Evolutionary conservation across 1,140 invertebrate genomes (phyloP).

Genomic region (Phymastichus coffea): DNA sequence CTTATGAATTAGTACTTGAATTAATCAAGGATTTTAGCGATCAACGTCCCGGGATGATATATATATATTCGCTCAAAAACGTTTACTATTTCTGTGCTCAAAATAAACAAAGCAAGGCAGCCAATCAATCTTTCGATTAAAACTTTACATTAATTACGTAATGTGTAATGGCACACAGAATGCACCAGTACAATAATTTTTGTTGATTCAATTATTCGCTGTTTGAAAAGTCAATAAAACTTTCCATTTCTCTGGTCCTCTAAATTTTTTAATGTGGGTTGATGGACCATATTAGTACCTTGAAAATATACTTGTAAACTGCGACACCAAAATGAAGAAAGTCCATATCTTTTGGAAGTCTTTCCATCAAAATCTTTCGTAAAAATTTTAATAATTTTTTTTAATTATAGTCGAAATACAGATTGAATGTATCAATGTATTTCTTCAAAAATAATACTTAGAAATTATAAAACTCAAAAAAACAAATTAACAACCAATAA

Average conservation of each 20-base stretch:
- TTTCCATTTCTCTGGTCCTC: constrained; percentile 25
- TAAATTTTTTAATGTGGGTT: constrained; percentile 17
- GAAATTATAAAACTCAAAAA: background rate
- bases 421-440: background rate
- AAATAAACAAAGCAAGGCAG: constrained; percentile 30
- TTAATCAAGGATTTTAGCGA: constrained; percentile 41
- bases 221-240: constrained; percentile 26
- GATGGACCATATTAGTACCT: background rate
- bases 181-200: constrained; percentile 2
- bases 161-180: constrained; percentile 10
- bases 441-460: background rate
- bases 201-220: constrained; percentile 7
- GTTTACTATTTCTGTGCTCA: constrained; percentile 10
- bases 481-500: background rate
- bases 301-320: constrained; percentile 6
- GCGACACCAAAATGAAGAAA: background rate
- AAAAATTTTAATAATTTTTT: background rate
- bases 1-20: constrained; percentile 34
- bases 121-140: constrained; percentile 29
- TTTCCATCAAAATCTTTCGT: background rate
- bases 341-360: background rate
- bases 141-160: constrained; percentile 11
- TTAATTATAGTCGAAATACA: background rate
- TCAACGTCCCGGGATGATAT: constrained; percentile 45
- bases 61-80: constrained; percentile 21